phyloP scores from a whole-genome alignment of 2,113 vertebrate species.

The Thamnaconus septentrionalis region DNA sequence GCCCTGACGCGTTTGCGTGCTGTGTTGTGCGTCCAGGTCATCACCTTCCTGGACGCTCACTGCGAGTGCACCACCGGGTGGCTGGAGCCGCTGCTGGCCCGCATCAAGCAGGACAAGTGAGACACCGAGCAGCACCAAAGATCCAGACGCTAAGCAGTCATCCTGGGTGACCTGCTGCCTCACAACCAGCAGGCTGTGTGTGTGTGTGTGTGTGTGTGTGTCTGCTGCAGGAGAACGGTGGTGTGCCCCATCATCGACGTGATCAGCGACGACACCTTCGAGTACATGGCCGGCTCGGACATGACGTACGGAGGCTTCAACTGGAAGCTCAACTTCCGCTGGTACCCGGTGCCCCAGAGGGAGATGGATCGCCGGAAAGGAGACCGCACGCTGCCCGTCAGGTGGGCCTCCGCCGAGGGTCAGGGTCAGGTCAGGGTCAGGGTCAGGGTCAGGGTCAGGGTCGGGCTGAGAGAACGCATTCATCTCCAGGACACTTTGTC shows the following conservation, averaged over 20 bases:
- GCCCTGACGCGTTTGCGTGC: constrained; percentile 11
- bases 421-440: too few species aligned
- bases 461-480: background rate
- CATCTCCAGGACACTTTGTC: background rate
- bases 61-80: constrained; percentile 97
- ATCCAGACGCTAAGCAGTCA: constrained; percentile 14
- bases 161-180: background rate
- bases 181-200: constrained; percentile 9
- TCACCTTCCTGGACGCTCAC: constrained; percentile 97
- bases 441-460: too few species aligned
- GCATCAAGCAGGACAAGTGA: constrained; percentile 96
- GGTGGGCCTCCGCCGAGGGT: constrained; percentile 60
- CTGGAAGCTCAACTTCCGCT: constrained; percentile 98
- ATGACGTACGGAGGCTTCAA: constrained; percentile 99
- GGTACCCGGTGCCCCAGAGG: constrained; percentile 98
- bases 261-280: constrained; percentile 97
- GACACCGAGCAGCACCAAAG: constrained; percentile 6
- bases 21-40: constrained; percentile 70
- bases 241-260: constrained; percentile 98
- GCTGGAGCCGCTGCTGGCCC: constrained; percentile 93
- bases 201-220: constrained; percentile 1
- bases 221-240: constrained; percentile 84
- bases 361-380: constrained; percentile 99
- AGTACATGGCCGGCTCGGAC: constrained; percentile 99
- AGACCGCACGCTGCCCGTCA: constrained; percentile 94